Percentiles rank a stretch among this genome's conserved stretches.
phyloP scores from a whole-genome alignment of 1,140 invertebrate genomes.

The Aphidius gifuensis region DNA sequence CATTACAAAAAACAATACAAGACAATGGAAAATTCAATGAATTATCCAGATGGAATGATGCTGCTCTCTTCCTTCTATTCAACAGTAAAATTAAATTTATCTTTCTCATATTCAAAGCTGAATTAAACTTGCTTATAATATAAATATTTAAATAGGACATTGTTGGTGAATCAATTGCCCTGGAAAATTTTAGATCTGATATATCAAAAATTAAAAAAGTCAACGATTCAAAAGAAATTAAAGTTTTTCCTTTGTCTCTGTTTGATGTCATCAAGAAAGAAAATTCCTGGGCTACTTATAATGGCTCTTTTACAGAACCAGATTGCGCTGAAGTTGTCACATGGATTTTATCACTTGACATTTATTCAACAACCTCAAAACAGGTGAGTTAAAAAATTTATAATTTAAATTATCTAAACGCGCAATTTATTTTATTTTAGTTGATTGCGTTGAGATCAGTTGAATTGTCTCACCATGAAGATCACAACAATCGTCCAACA shows the following conservation, averaged over 20 bases:
- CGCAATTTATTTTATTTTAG: background rate
- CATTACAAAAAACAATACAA: slow-evolving; percentile 42
- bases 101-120: slow-evolving; percentile 31
- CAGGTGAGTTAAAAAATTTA: too few species aligned
- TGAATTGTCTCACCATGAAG: background rate
- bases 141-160: too few species aligned
- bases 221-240: too few species aligned
- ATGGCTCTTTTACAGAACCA: slow-evolving; percentile 15
- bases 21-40: slow-evolving; percentile 35
- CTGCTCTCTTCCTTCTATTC: slow-evolving; percentile 29
- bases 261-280: too few species aligned
- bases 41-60: slow-evolving; percentile 44
- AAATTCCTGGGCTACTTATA: background rate
- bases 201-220: too few species aligned
- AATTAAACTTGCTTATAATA: too few species aligned
- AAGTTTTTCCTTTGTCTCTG: too few species aligned
- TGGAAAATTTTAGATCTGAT: background rate
- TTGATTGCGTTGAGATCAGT: background rate
- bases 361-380: too few species aligned
- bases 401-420: too few species aligned
- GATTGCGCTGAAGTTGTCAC: slow-evolving; percentile 14
- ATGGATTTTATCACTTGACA: slow-evolving; percentile 3
- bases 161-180: too few species aligned
- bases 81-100: slow-evolving; percentile 4
- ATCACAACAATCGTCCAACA: slow-evolving; percentile 2